Evolutionary conservation across 2,113 vertebrate species (phyloP).

Genomic region (Macroglossus sobrinus): DNA sequence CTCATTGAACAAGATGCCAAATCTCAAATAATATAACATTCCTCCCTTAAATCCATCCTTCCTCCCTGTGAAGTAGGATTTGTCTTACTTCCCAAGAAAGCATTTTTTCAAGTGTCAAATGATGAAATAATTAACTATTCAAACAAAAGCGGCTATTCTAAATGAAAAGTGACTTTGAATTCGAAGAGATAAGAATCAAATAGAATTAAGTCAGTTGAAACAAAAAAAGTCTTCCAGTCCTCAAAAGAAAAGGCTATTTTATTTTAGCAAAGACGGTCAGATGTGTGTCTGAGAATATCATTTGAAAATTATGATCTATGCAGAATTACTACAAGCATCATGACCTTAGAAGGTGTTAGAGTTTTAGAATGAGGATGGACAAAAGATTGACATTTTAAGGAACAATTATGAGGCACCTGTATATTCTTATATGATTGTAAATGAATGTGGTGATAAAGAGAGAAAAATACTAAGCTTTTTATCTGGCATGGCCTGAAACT

Average conservation of each 20-base stretch:
- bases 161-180: not conserved
- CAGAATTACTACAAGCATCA: not conserved
- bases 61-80: not conserved
- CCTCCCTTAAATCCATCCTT: not conserved
- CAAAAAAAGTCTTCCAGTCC: not conserved
- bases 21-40: not conserved
- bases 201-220: constrained; percentile 7
- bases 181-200: not conserved
- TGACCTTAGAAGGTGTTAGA: not conserved
- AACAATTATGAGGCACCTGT: not conserved
- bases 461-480: not conserved
- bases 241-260: constrained; percentile 24
- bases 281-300: not conserved
- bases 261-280: not conserved
- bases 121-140: not conserved
- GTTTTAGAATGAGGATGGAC: not conserved
- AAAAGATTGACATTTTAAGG: not conserved
- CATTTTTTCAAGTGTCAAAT: not conserved
- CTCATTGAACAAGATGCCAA: not conserved
- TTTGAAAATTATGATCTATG: not conserved
- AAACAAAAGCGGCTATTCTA: not conserved
- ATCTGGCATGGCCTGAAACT: not conserved
- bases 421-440: not conserved
- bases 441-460: not conserved
- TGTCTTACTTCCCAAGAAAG: not conserved